These are phyloP conservation scores for Crambe crambe DNA, from an alignment of 37 sponge, comb jelly and placozoan genomes.

Conservation along the genomic window DNA sequence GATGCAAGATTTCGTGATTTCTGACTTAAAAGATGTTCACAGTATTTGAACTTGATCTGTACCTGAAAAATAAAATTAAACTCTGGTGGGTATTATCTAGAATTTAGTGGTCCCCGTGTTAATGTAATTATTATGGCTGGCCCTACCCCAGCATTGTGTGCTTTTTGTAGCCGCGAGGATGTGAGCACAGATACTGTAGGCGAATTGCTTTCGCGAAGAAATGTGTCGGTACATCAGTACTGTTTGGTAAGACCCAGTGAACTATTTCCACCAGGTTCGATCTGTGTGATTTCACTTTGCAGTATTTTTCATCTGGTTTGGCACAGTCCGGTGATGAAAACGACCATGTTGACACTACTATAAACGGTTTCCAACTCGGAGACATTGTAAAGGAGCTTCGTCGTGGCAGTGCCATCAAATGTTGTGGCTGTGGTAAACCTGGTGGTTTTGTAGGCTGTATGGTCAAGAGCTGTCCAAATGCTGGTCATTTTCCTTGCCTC, in stretches of 20 bases:
- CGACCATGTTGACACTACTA: neutral
- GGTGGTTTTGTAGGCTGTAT: slow-evolving; percentile 40
- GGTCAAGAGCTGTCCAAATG: slow-evolving; percentile 14
- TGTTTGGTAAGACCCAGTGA: slow-evolving; percentile 36
- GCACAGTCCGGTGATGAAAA: slow-evolving; percentile 10
- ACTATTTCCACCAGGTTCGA: neutral
- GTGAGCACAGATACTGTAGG: slow-evolving; percentile 9
- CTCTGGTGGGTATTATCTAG: neutral
- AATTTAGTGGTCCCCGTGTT: too few species aligned
- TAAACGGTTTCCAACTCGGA: slow-evolving; percentile 14
- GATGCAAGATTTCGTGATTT: neutral
- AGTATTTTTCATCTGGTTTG: slow-evolving; percentile 51
- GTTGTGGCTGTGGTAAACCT: slow-evolving; percentile 13
- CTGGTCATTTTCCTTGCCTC: slow-evolving; percentile 43
- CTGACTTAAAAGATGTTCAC: neutral
- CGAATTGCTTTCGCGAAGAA: slow-evolving; percentile 1
- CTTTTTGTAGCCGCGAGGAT: slow-evolving; percentile 13
- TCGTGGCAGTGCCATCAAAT: neutral
- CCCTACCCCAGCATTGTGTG: neutral
- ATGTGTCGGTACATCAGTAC: slow-evolving; percentile 26
- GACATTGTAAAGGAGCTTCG: slow-evolving; percentile 37
- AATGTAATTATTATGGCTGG: too few species aligned
- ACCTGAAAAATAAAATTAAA: too few species aligned
- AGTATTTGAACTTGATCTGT: neutral
- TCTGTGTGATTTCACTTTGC: neutral